phyloP scores from a whole-genome alignment of 2,888 invertebrate genomes.

The Drosophila cognata region DNA sequence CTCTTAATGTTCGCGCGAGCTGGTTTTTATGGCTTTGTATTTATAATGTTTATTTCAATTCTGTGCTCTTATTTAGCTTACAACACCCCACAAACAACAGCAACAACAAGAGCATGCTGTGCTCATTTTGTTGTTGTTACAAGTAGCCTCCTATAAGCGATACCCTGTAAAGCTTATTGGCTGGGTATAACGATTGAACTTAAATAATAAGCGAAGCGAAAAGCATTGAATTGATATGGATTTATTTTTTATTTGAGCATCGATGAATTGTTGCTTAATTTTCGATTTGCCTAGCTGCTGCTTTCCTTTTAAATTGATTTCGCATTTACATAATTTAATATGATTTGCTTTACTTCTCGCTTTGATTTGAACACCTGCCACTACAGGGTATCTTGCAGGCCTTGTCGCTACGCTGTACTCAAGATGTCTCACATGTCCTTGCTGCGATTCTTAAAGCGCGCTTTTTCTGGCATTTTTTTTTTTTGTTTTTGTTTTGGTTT shows the following conservation, averaged over 20 bases:
- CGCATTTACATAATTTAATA: not conserved
- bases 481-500: not conserved
- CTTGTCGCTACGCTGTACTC: not conserved
- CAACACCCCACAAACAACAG: constrained; percentile 31
- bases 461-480: not conserved
- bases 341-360: not conserved
- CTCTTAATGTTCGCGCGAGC: constrained; percentile 53
- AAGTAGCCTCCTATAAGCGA: constrained; percentile 6
- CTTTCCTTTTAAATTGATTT: not conserved
- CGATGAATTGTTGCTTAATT: not conserved
- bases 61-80: constrained; percentile 71
- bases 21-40: constrained; percentile 75
- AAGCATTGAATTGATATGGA: not conserved
- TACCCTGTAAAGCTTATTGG: constrained; percentile 11
- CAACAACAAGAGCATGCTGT: constrained; percentile 28
- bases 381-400: constrained; percentile 15
- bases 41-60: constrained; percentile 80
- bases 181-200: not conserved
- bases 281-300: not conserved
- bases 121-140: constrained; percentile 9
- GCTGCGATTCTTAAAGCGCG: constrained; percentile 1
- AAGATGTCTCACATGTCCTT: not conserved
- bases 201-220: not conserved
- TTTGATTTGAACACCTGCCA: not conserved
- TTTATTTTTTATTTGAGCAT: not conserved